These are phyloP conservation scores for Orthosia incerta DNA, from an alignment of 2,888 invertebrate genomes.

Conservation along the genomic window DNA sequence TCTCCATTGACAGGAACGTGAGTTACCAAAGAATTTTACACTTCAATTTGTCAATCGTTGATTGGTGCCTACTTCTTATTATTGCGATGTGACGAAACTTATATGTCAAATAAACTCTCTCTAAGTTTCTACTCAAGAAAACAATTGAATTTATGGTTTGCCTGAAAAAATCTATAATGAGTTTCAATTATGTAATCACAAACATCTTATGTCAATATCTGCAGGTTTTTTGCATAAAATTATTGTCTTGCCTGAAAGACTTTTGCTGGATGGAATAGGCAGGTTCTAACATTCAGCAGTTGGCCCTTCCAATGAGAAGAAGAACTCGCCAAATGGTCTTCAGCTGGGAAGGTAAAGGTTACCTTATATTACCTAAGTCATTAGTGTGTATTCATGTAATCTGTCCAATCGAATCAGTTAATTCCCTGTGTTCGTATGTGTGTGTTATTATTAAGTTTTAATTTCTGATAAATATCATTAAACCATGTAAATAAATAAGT, in stretches of 20 bases:
- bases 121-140: slow-evolving; percentile 66
- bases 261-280: too few relatives aligned
- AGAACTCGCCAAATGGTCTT: neutral
- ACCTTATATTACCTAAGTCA: neutral
- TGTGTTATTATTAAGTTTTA: too few relatives aligned
- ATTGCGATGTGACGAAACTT: slow-evolving; percentile 62
- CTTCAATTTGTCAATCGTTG: slow-evolving; percentile 64
- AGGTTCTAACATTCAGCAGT: neutral
- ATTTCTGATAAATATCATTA: too few relatives aligned
- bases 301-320: neutral
- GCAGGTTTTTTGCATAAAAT: neutral
- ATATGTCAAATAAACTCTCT: slow-evolving; percentile 67
- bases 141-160: slow-evolving; percentile 59
- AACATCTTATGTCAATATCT: neutral
- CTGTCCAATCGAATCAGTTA: too few relatives aligned
- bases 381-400: too few relatives aligned
- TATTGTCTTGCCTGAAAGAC: too few relatives aligned
- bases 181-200: slow-evolving; percentile 4
- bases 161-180: slow-evolving; percentile 32
- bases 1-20: slow-evolving; percentile 52
- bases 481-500: neutral
- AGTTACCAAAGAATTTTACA: slow-evolving; percentile 57
- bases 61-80: slow-evolving; percentile 57
- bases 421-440: too few relatives aligned
- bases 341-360: neutral